Base-by-base conservation (phyloP, 2,113 vertebrate species). In the Neomonachus schauinslandi region DNA sequence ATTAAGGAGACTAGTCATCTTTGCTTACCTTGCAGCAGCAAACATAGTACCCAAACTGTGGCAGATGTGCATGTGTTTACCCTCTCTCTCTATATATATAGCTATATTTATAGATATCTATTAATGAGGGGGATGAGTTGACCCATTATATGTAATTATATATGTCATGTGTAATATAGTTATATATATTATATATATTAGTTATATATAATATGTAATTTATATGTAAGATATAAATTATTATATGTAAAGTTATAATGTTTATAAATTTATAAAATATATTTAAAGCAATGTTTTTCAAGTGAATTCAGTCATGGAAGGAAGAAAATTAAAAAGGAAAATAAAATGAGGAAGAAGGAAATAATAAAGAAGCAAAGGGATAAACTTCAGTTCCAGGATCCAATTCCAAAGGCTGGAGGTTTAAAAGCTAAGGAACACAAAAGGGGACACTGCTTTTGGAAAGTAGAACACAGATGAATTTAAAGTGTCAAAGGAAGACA, bases 361-460 rank as follows among this genome's bases (percentile, higher is more conserved):
- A 13, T 6, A 59, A 72, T 46, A 67, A 85, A 55, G 22, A 49
- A 61, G 85, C 26, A 67, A 80, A 90, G 36, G 31, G 15, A 94
- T 26, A 24, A 53, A 57, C 7, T 26, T 82, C 19, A 59, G 28
- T 33, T 71, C 33, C 26, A 57, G 16, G 22, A 2, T 84, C 82
- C 26, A 69, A 33, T 79, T 31, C 24, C 36, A 93, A 53, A 87
- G 11, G 51, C 51, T 87, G 51, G 72, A 80, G 12, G 16, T 76
- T n/a, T 98, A 92, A 98, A 93, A 95, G 74, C 92, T 89, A 95
- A 97, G 59, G 81, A 88, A 96, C n/a, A 77, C 36, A 88, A 97
- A 88, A 96, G 80, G 53, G 61, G 71, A 95, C 91, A 95, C 8
- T 96, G 94, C 55, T 59, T 51, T 81, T 18, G 1, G 92, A 98